phyloP scores from a whole-genome alignment of 37 sponge, comb jelly and placozoan species.

The Aphrocallistes beatrix region DNA sequence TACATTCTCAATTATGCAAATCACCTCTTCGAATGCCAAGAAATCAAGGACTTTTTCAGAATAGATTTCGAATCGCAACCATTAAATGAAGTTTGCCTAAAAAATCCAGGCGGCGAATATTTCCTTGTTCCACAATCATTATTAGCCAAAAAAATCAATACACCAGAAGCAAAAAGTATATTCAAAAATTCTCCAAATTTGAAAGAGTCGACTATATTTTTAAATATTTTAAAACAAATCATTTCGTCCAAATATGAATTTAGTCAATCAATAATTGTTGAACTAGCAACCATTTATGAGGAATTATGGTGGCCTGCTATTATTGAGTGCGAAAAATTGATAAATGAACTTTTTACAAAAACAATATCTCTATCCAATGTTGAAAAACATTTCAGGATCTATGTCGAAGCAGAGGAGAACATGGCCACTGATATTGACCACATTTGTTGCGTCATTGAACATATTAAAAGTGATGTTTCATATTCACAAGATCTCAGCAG shows the following conservation, averaged over 20 bases:
- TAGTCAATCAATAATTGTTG: not conserved
- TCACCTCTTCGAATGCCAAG: not conserved
- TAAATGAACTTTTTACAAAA: not conserved
- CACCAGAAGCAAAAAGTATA: not conserved
- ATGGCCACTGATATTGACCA: not conserved
- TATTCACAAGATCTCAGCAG: not conserved
- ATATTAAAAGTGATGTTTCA: not conserved
- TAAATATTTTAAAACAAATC: not conserved
- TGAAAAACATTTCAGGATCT: conserved; percentile 10
- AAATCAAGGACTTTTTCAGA: not conserved
- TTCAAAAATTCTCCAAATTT: not conserved
- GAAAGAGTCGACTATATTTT: not conserved
- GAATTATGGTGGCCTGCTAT: not conserved
- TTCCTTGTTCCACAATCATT: not conserved
- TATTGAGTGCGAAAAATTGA: not conserved
- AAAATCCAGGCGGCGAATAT: not conserved
- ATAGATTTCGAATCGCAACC: not conserved
- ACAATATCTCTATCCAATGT: not conserved
- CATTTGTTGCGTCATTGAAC: not conserved
- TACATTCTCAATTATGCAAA: not conserved
- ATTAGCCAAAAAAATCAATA: not conserved
- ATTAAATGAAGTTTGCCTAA: not conserved
- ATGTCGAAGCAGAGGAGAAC: not conserved
- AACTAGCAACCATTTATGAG: not conserved
- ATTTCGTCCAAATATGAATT: not conserved